phyloP scores from a whole-genome alignment of 2,113 vertebrate species.

The Myotis yumanensis region DNA sequence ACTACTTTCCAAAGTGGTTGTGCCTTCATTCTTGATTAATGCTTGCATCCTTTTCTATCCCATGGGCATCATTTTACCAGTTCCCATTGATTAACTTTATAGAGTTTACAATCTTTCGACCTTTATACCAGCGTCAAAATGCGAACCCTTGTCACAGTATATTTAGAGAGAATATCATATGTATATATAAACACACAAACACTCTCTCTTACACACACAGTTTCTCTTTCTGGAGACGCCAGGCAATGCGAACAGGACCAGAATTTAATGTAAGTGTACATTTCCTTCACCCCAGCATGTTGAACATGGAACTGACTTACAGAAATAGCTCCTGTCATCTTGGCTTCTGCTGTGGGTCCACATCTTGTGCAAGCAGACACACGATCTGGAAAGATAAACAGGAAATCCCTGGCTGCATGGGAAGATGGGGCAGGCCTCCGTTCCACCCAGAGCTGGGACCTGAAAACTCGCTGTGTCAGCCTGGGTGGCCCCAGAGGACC shows the following conservation, averaged over 20 bases:
- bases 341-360: conserved; percentile 7
- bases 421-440: neutral
- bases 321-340: conserved; percentile 35
- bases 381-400: conserved; percentile 66
- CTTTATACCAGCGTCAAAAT: accelerated
- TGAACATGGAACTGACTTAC: neutral
- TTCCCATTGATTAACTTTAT: neutral
- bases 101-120: neutral
- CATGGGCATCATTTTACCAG: neutral
- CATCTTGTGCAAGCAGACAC: neutral
- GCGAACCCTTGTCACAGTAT: neutral
- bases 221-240: neutral
- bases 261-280: conserved; percentile 45
- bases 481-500: neutral
- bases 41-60: neutral
- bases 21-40: accelerated
- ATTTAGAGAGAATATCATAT: neutral
- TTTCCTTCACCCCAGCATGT: neutral
- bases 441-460: neutral
- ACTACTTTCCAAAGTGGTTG: neutral
- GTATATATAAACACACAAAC: neutral
- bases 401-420: conserved; percentile 41
- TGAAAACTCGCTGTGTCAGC: neutral
- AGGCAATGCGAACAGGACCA: neutral
- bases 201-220: neutral